Percentiles rank a stretch among this genome's conserved stretches.
These are phyloP conservation scores for Pollenia griseotomentosa DNA, from an alignment of 2,888 invertebrate species.

Conservation along the genomic window DNA sequence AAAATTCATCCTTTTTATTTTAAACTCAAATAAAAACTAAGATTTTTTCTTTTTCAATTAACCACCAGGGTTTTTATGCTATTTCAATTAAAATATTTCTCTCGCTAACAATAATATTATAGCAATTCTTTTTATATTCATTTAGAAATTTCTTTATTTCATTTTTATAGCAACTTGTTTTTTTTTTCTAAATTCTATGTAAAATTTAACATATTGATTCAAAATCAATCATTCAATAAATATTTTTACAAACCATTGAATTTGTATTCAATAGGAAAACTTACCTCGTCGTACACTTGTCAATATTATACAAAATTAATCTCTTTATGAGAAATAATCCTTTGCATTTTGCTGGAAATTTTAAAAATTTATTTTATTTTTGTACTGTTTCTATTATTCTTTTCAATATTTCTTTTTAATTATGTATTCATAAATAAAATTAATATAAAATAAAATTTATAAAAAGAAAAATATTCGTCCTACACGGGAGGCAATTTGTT, in stretches of 20 bases:
- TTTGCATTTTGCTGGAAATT: neutral
- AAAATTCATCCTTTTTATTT: too few relatives aligned
- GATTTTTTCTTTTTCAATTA: too few relatives aligned
- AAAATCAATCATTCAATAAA: slow-evolving; percentile 55
- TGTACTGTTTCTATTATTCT: neutral
- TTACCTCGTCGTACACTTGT: neutral
- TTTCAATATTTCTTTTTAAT: neutral
- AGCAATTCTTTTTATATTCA: too few relatives aligned
- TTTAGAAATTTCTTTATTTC: neutral
- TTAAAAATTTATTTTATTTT: neutral
- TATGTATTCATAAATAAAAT: neutral
- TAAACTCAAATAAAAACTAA: too few relatives aligned
- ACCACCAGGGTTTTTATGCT: too few relatives aligned
- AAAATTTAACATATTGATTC: neutral
- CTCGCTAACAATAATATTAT: too few relatives aligned
- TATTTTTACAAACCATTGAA: slow-evolving; percentile 51
- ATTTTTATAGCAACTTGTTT: neutral
- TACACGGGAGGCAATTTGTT: too few relatives aligned
- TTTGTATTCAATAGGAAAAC: slow-evolving; percentile 13
- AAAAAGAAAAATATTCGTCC: too few relatives aligned
- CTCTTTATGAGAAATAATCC: slow-evolving; percentile 27
- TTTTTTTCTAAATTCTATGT: neutral
- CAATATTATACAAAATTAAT: slow-evolving; percentile 22
- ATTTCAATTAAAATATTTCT: too few relatives aligned
- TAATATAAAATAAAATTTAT: too few relatives aligned